Evolutionary conservation across 2,888 invertebrate genomes (phyloP), one percentile per base, ranked within the genome.

Genomic region (Cephus sareptanus): DNA sequence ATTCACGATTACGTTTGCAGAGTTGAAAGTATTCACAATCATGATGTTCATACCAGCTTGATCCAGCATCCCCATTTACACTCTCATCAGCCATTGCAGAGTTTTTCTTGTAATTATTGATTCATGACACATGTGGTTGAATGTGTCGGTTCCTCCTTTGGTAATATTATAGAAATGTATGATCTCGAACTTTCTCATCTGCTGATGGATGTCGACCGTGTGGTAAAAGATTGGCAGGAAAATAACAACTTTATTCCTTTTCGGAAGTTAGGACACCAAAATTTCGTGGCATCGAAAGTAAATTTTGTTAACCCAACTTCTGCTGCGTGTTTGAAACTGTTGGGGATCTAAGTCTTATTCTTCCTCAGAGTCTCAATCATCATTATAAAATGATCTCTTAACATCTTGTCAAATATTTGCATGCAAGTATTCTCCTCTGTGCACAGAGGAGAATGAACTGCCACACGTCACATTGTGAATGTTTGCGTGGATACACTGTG

Each of bases 61-160:
- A 75, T 83, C 82, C 37, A 83, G 69, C 76, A 84, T 83, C 23
- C 79, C 79, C 77, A 79, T 81, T 40, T 80, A 82, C 73, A 81
- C 68, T 31, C 81, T 56, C 69, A 81, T 75, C n/a, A 81, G 79
- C 81, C 84, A 84, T 76, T 80, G 71, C 34, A 75, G 73, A 30
- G 79, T 81, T 75, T 76, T 79, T 34, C 79, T n/a, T n/a, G 75
- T 33, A 11, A 56, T 74, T 31, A 81, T 75, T 77, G 78, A 85
- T 30, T n/a, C 74, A 68, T 73, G 74, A 40, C 79, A 79, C 75
- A 81, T 33, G 74, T 81, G 81, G 40, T 84, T 81, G 71, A 84
- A 81, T 11, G 77, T 76, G 73, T 82, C 84, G 33, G 81, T 80
- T 31, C 81, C 80, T 37, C 78, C 78, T 79, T 82, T 83, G 30